Evolutionary conservation across 2,113 vertebrate genomes (phyloP).

Genomic region (Dascyllus trimaculatus): DNA sequence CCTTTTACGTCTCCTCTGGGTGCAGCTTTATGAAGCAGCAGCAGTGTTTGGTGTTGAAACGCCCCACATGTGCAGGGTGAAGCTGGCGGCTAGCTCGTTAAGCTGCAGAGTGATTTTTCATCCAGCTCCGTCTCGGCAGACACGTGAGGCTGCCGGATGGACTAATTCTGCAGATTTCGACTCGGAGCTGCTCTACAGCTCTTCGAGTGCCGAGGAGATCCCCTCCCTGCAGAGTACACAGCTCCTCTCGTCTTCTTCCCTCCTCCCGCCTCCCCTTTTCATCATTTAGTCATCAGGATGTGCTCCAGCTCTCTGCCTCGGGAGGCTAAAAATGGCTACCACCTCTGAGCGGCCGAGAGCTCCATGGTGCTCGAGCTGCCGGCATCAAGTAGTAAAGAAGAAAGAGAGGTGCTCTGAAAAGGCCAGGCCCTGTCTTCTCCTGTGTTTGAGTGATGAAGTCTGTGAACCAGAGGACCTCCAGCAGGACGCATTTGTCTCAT

Average conservation of each 20-base stretch:
- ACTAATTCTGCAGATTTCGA: neutral
- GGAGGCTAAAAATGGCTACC: conserved; percentile 63
- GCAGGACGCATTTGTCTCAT: conserved; percentile 43
- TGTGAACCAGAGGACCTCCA: conserved; percentile 14
- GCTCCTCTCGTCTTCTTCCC: conserved; percentile 36
- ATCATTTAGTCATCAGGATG: conserved; percentile 64
- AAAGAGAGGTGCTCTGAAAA: conserved; percentile 4
- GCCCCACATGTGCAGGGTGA: too few species aligned
- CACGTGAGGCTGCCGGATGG: conserved; percentile 18
- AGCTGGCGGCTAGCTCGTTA: neutral
- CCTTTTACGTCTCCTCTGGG: neutral
- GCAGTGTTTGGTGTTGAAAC: neutral
- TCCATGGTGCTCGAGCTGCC: neutral
- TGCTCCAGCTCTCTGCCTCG: conserved; percentile 40
- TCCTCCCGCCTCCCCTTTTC: conserved; percentile 23
- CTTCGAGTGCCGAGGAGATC: neutral
- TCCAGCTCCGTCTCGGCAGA: neutral
- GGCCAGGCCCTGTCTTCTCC: neutral
- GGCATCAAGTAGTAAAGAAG: neutral
- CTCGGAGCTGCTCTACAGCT: conserved; percentile 36
- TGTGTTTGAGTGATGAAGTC: conserved; percentile 1
- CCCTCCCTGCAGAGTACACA: conserved; percentile 45
- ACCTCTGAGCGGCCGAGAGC: conserved; percentile 48
- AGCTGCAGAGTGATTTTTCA: neutral
- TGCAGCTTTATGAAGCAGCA: neutral